Evolutionary conservation across 2,888 invertebrate genomes (phyloP).

Genomic region (Pristionchus fissidentatus): DNA sequence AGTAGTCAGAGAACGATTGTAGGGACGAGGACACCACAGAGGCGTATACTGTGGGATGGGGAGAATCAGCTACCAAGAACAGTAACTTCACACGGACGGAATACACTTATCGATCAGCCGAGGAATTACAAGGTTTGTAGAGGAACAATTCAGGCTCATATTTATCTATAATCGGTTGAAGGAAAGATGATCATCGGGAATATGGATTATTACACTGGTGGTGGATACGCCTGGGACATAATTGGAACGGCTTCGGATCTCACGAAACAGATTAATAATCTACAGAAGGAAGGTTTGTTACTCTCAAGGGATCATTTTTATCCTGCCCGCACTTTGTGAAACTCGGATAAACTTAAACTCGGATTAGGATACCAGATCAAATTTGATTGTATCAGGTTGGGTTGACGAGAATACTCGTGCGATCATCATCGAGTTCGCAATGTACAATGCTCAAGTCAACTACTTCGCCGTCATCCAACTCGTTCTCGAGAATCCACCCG

Average conservation of each 20-base stretch:
- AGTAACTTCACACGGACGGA: conserved; percentile 41
- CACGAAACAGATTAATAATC: conserved; percentile 69
- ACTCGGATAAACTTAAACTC: too few species aligned
- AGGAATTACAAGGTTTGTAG: conserved; percentile 51
- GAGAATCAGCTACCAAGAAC: not conserved
- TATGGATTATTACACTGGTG: conserved; percentile 56
- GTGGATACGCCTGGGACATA: conserved; percentile 61
- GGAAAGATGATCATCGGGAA: conserved; percentile 39
- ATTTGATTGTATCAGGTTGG: conserved; percentile 72
- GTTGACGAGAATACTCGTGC: conserved; percentile 78
- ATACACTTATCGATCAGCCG: conserved; percentile 56
- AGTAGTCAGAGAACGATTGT: not conserved
- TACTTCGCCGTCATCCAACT: conserved; percentile 65
- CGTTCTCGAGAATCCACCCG: conserved; percentile 58
- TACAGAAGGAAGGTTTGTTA: conserved; percentile 61
- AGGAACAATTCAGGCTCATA: not conserved
- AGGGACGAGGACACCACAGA: conserved; percentile 48
- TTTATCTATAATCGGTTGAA: not conserved
- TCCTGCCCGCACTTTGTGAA: too few species aligned
- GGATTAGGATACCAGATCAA: conserved; percentile 33
- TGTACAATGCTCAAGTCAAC: conserved; percentile 78
- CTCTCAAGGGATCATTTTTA: not conserved
- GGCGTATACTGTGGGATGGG: conserved; percentile 46
- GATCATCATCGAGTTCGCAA: conserved; percentile 79
- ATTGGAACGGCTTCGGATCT: conserved; percentile 56